Percentiles rank a stretch among this genome's conserved stretches.
phyloP scores from a whole-genome alignment of 2,888 invertebrate genomes.

The Philopedon plagiatum region DNA sequence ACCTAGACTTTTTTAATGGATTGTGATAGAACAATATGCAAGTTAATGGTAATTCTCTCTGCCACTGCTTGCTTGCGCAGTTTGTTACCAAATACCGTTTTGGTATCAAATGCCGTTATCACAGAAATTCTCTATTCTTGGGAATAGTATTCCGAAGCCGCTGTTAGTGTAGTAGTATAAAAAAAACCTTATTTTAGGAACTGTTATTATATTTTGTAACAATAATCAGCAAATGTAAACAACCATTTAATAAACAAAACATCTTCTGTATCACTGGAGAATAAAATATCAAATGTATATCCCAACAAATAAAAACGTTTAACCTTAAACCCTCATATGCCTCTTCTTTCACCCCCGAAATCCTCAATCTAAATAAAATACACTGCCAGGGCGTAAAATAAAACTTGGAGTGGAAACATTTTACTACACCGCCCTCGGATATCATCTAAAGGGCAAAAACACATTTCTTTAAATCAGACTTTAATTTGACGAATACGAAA shows the following conservation, averaged over 20 bases:
- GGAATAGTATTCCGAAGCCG: too few species aligned
- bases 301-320: conserved; percentile 17
- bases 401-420: conserved; percentile 27
- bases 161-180: too few species aligned
- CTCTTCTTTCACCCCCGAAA: conserved; percentile 11
- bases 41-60: too few species aligned
- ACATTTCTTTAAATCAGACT: conserved; percentile 34
- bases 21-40: too few species aligned
- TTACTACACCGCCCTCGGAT: conserved; percentile 27
- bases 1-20: too few species aligned
- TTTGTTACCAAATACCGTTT: too few species aligned
- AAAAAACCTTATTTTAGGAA: too few species aligned
- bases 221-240: not conserved
- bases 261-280: not conserved
- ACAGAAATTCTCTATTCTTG: too few species aligned
- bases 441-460: conserved; percentile 26
- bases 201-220: too few species aligned
- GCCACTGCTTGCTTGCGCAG: too few species aligned
- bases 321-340: conserved; percentile 18
- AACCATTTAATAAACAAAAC: not conserved
- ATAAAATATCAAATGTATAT: conserved; percentile 1
- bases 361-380: conserved; percentile 33
- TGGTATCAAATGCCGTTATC: too few species aligned
- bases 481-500: conserved; percentile 44
- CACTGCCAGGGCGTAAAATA: conserved; percentile 25